Base-by-base conservation (phyloP, 37 sponge, comb jelly and placozoan genomes). In the Crambe crambe region DNA sequence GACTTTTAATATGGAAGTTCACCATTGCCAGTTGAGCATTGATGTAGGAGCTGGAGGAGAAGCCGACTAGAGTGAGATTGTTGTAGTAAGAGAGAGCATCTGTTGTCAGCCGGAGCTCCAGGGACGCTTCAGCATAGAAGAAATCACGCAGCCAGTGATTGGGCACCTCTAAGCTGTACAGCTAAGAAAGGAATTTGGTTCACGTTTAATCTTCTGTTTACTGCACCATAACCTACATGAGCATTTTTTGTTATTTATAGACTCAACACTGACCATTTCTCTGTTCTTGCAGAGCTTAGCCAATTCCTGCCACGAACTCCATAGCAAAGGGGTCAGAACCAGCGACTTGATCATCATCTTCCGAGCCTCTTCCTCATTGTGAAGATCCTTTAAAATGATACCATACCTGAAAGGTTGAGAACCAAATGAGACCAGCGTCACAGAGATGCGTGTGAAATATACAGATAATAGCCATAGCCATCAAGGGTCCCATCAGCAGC, bases 81-180 rank as follows among this genome's bases (percentile, higher is more conserved):
- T 66, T 80, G 67, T 87, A 92, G 68, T 87, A 95, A 3, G 84
- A 68, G 21, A 95, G 68, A 37, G 96, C 96, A 74, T 95, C 96
- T 10, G 89, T 78, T 25, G 82, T 75, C 30, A 80, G 82, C 15
- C 81, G 79, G 68, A 95, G 75, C 56, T 89, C 87, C 54, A 91
- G 87, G 36, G 83, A 91, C 23, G 76, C 87, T 38, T 56, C 79
- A 47, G 92, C 96, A 6, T 82, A 72, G 65, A 86, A 95, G 87
- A 95, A 89, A 54, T 88, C 82, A 83, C 89, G 85, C 75, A 95
- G 86, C 96, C 96, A 95, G 66, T 91, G 92, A 68, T 89, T 38
- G 22, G 96, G 96, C 27, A 95, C 60, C 23, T 74, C 27, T 2
- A 92, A 54, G 1, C 66, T 35, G 59, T 93, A 80, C 57, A 92